Evolutionary conservation across 2,888 invertebrate genomes (phyloP), one percentile per base, ranked within the genome.

Genomic region (Caenorhabditis plicata): DNA sequence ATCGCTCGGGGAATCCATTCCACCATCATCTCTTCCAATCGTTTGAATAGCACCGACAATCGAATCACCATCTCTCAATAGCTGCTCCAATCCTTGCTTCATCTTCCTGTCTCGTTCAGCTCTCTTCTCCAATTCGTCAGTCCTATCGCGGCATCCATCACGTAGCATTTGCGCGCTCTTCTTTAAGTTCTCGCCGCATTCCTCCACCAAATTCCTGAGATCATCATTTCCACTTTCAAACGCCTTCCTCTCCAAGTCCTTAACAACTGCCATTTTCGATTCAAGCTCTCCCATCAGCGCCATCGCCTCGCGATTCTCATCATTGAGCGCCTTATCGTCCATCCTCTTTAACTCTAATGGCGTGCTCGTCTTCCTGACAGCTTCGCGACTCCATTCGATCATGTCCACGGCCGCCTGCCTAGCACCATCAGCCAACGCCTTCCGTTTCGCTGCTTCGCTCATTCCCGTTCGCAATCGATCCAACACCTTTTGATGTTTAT

Each of bases 41-140:
- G 50, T 20, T 63, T 64, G 55, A 76, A 74, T 60, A 66, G 73
- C 23, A 64, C 51, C 13, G 60, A 48, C 17, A 77, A 47, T 20
- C 65, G 68, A 9, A 63, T 61, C 20, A 68, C 68, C 32, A 58
- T 55, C 8, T 73, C 67, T 22, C 52, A 61, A 38, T n/a, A n/a
- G n/a, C n/a, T n/a, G n/a, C n/a, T n/a, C n/a, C n/a, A n/a, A n/a
- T n/a, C n/a, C n/a, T n/a, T n/a, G n/a, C n/a, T n/a, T n/a, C n/a
- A n/a, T 64, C 41, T 57, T 51, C 32, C 64, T 65, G 39, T 69
- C 68, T n/a, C 54, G 45, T 13, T 64, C 64, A 20, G 42, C 41
- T 15, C 71, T 43, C 3, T 22, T 22, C 20, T 55, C 51, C 31
- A 71, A 39, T 3, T 54, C 64, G 9, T 44, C 49, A 1, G 55